These are phyloP conservation scores for Danaus plexippus DNA, from an alignment of 1,140 invertebrate genomes.

Conservation along the genomic window DNA sequence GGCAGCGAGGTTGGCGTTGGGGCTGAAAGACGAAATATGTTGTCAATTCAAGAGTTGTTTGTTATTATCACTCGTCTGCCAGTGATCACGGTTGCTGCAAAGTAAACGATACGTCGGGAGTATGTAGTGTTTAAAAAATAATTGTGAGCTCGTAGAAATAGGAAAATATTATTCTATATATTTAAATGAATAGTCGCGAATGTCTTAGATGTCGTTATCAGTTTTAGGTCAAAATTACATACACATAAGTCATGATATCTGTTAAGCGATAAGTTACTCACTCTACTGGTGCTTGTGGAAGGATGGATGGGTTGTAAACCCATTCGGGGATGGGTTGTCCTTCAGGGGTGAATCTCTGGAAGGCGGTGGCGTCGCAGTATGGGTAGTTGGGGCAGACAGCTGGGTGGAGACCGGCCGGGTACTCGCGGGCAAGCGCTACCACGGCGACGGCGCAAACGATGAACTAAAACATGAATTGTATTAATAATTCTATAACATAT, in stretches of 20 bases:
- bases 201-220: no score
- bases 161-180: no score
- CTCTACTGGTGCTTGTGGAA: conserved; percentile 46
- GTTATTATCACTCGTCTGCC: no score
- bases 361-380: conserved; percentile 59
- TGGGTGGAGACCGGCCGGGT: conserved; percentile 70
- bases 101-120: no score
- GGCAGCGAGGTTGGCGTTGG: conserved; percentile 38
- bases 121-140: no score
- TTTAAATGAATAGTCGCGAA: no score
- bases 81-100: no score
- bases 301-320: conserved; percentile 63
- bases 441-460: conserved; percentile 42
- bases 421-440: conserved; percentile 58
- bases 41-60: no score
- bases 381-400: conserved; percentile 73
- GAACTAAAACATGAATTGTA: conserved; percentile 42
- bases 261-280: conserved; percentile 24
- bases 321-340: conserved; percentile 68
- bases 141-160: no score
- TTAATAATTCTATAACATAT: no score
- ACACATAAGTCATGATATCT: no score
- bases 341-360: conserved; percentile 57
- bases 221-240: no score
- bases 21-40: conserved; percentile 27